Evolutionary conservation across 2,797 vertebrate genomes (phyloP).

Genomic region (Tamandua tetradactyla): DNA sequence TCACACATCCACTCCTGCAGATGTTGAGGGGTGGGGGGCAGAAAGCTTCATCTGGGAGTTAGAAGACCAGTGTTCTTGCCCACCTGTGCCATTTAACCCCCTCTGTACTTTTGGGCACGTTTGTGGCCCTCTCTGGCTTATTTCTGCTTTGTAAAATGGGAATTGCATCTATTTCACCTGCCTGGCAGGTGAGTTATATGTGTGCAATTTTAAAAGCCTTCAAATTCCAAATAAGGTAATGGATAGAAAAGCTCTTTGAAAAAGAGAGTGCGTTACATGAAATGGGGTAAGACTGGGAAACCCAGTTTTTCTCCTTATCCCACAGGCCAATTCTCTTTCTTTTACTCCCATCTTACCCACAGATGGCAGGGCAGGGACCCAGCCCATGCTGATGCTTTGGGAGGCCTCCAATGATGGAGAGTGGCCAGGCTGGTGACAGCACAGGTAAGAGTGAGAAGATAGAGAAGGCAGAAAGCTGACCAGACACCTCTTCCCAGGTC

Average conservation of each 20-base stretch:
- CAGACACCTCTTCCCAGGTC: neutral
- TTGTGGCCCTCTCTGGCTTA: neutral
- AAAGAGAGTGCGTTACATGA: neutral
- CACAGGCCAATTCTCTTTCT: neutral
- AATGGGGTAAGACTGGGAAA: neutral
- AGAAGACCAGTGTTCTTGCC: neutral
- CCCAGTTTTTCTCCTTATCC: neutral
- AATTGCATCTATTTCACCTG: neutral
- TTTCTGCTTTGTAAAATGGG: neutral
- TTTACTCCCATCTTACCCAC: neutral
- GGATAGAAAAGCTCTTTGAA: neutral
- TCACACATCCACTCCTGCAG: accelerated
- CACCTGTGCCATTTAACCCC: neutral
- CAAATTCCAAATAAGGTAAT: neutral
- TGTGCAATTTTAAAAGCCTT: neutral
- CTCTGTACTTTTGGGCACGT: neutral
- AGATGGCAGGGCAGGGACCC: neutral
- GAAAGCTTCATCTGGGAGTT: neutral
- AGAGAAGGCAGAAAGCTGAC: neutral
- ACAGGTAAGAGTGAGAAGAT: slow-evolving; percentile 50
- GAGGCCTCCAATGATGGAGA: slow-evolving; percentile 46
- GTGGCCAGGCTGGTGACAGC: neutral
- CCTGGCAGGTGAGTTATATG: neutral
- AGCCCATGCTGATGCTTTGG: neutral
- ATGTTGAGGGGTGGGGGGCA: accelerated